Evolutionary conservation across 2,888 invertebrate species (phyloP), one percentile per base, ranked within the genome.

Genomic region (Caradrina kadenii): DNA sequence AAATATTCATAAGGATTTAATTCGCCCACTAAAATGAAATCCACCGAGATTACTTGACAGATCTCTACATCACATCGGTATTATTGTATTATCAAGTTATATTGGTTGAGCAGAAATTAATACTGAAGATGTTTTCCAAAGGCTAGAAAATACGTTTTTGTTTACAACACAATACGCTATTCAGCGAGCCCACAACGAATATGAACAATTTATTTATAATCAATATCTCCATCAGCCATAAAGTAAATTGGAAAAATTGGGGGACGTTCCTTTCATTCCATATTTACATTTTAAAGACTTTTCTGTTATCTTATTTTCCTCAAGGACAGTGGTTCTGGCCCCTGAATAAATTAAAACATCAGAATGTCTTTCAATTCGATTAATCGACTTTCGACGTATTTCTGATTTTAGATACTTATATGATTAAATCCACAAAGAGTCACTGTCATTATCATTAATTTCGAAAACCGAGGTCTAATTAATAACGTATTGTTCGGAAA

Each of bases 1-100:
- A 88, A 90, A 88, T 90, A 90, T 90, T 89, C 90, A 90, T 90
- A 85, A 85, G 86, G 88, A 86, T 84, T 87, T 88, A 87, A 89
- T 87, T 88, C 83, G 77, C 83, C 82, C 83, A 85, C 86, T 86
- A 86, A 86, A 90, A 89, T 86, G 87, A 85, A 88, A 87, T 87
- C 89, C 88, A 74, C 76, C 52, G 88, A 87, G 89, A 89, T 89
- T 88, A 88, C 86, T 84, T 85, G 86, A 86, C 86, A 84, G 85
- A 82, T 84, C 77, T 78, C 77, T 69, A 80, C 77, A 79, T 80
- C 80, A 76, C 80, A 72, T 80, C 56, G 82, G 71, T 73, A 65
- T 84, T 82, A 84, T 83, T 84, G 64, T 80, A 81, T 84, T 81
- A 81, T 78, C 60, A 70, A 80, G 76, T 76, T 79, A 72, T 76